Conservation (phyloP, 2,113 vertebrate genomes). For the Lipophrys pholis region DNA sequence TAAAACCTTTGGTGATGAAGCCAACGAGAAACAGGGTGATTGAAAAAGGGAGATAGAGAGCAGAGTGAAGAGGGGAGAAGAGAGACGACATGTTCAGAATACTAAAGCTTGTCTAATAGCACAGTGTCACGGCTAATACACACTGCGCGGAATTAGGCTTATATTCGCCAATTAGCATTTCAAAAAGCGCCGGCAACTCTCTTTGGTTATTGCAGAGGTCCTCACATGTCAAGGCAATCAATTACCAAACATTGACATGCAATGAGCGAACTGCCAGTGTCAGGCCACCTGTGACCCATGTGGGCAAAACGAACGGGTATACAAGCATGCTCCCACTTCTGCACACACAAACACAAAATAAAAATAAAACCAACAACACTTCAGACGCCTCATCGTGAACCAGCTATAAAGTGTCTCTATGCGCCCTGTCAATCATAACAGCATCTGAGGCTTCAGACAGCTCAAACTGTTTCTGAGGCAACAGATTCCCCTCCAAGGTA, state of each 20-base stretch:
- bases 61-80: slow-evolving; percentile 16
- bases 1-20: slow-evolving; percentile 45
- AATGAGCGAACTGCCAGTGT: slow-evolving; percentile 51
- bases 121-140: slow-evolving; percentile 46
- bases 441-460: slow-evolving; percentile 24
- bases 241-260: slow-evolving; percentile 63
- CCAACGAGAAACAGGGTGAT: slow-evolving; percentile 33
- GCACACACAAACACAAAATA: not conserved
- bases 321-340: slow-evolving; percentile 5
- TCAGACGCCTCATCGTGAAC: slow-evolving; percentile 9
- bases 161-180: slow-evolving; percentile 72
- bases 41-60: slow-evolving; percentile 43
- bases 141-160: slow-evolving; percentile 63
- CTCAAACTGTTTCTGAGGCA: slow-evolving; percentile 16
- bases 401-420: not conserved
- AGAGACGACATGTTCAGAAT: slow-evolving; percentile 40
- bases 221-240: slow-evolving; percentile 71
- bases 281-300: slow-evolving; percentile 24
- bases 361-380: not conserved
- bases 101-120: slow-evolving; percentile 51
- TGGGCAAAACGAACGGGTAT: slow-evolving; percentile 44
- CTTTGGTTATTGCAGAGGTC: slow-evolving; percentile 51
- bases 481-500: slow-evolving; percentile 36
- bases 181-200: slow-evolving; percentile 44
- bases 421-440: slow-evolving; percentile 26